Conservation (phyloP, 2,888 invertebrate species). For the Smittia aterrima region DNA sequence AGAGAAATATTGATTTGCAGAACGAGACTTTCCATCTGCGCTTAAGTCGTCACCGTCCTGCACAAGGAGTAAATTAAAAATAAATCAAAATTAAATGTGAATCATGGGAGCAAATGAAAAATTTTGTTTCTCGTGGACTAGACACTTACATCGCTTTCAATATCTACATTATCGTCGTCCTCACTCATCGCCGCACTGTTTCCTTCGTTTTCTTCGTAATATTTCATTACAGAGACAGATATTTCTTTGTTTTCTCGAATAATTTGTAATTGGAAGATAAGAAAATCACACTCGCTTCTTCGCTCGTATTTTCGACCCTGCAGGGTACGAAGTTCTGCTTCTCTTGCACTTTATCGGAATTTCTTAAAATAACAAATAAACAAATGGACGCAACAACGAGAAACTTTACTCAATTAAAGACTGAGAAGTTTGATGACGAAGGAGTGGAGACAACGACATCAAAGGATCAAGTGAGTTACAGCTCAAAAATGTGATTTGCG, state of each 20-base stretch:
- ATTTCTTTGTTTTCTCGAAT: neutral
- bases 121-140: neutral
- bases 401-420: slow-evolving; percentile 48
- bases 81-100: slow-evolving; percentile 46
- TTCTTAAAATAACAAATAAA: neutral
- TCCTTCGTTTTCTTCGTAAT: slow-evolving; percentile 32
- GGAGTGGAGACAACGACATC: slow-evolving; percentile 59
- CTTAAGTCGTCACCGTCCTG: slow-evolving; percentile 77
- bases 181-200: slow-evolving; percentile 70
- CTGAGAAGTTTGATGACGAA: slow-evolving; percentile 61
- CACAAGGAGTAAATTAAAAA: too few relatives aligned
- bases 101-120: slow-evolving; percentile 41
- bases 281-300: too few relatives aligned
- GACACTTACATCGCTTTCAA: slow-evolving; percentile 88
- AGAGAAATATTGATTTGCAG: slow-evolving; percentile 70
- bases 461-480: slow-evolving; percentile 59
- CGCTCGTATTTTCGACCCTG: too few relatives aligned
- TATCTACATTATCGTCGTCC: slow-evolving; percentile 90
- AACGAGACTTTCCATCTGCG: slow-evolving; percentile 60
- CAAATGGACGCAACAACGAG: slow-evolving; percentile 43
- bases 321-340: too few relatives aligned
- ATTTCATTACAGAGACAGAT: slow-evolving; percentile 16
- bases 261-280: neutral
- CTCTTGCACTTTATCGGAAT: too few relatives aligned
- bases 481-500: neutral